A percentile compares a stretch with the other conserved stretches of the same genome.
Evolutionary conservation across 1,140 invertebrate genomes (phyloP).

Genomic region (Cotesia chilonis): DNA sequence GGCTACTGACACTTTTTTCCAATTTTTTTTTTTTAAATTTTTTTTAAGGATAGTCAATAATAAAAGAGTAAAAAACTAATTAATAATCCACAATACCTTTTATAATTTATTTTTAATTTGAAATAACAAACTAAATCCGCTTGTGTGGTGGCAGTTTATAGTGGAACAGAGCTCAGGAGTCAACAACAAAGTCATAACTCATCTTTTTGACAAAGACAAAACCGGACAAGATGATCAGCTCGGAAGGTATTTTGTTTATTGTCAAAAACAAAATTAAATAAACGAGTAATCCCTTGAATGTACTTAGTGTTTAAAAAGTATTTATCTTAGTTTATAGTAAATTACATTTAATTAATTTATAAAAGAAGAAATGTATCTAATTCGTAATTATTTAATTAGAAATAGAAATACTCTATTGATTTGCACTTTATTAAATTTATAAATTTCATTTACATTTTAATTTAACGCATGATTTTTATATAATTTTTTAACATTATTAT

Average conservation of each 20-base stretch:
- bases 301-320: neutral
- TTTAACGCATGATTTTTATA: neutral
- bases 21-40: neutral
- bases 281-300: neutral
- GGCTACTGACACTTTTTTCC: neutral
- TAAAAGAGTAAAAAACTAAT: neutral
- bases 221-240: slow-evolving; percentile 79
- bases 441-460: neutral
- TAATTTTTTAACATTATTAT: neutral
- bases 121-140: slow-evolving; percentile 50
- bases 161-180: slow-evolving; percentile 60
- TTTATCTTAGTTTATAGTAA: slow-evolving; percentile 5
- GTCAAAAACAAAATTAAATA: slow-evolving; percentile 23
- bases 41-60: slow-evolving; percentile 5
- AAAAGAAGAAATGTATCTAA: no score
- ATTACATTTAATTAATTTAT: neutral
- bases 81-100: neutral
- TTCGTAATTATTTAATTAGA: no score
- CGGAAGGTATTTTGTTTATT: slow-evolving; percentile 74
- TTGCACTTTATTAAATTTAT: neutral
- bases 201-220: slow-evolving; percentile 83
- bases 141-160: slow-evolving; percentile 64
- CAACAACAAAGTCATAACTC: slow-evolving; percentile 57
- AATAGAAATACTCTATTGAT: neutral
- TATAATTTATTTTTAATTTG: slow-evolving; percentile 26